These are phyloP conservation scores for Phaenicophaeus curvirostris DNA, from an alignment of 2,797 vertebrate species.

Conservation along the genomic window DNA sequence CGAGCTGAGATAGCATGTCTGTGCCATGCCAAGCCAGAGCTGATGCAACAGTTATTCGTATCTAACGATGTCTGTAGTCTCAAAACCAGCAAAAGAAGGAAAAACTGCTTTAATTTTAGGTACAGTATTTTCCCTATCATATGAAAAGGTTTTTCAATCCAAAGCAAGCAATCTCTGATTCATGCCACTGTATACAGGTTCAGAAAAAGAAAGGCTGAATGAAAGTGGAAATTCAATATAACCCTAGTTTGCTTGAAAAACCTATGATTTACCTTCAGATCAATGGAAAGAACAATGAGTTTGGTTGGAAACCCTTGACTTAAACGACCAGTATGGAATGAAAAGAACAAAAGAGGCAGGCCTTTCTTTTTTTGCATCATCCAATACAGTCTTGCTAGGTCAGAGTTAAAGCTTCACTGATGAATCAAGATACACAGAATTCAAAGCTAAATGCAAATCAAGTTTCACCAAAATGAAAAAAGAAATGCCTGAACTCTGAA, in stretches of 20 bases:
- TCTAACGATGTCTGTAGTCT: neutral
- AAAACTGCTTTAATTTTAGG: neutral
- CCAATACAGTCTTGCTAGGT: neutral
- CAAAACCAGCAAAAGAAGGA: neutral
- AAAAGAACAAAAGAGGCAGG: neutral
- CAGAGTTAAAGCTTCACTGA: neutral
- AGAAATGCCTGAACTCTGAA: neutral
- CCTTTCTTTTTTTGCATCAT: neutral
- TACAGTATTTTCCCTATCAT: neutral
- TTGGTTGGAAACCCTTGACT: neutral
- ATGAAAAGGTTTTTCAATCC: neutral
- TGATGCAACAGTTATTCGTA: neutral
- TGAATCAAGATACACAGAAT: neutral
- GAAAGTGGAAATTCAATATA: neutral
- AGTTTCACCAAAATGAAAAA: neutral
- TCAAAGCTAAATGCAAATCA: neutral
- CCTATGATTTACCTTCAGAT: neutral
- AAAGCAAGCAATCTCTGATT: neutral
- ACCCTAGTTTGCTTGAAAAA: neutral
- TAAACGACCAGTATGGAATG: neutral
- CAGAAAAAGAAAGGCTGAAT: neutral
- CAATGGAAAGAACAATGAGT: neutral
- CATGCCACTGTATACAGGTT: neutral
- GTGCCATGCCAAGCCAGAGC: neutral
- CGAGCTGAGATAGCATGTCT: neutral